phyloP scores from a whole-genome alignment of 2,797 vertebrate genomes.

The Phoeniculus purpureus region DNA sequence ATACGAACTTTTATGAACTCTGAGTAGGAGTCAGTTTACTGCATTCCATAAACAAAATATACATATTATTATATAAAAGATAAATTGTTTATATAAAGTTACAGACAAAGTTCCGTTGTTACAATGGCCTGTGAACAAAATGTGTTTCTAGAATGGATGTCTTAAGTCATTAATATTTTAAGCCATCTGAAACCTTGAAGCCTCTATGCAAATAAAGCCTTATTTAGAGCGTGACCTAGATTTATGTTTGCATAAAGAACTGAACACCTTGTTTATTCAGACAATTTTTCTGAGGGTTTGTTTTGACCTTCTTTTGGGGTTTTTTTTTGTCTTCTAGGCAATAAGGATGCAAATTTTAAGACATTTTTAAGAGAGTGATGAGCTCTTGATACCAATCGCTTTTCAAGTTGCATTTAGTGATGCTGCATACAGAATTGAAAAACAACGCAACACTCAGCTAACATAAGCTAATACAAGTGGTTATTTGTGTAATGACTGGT shows the following conservation, averaged over 20 bases:
- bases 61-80: not conserved
- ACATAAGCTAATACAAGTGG: not conserved
- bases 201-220: not conserved
- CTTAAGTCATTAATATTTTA: constrained; percentile 23
- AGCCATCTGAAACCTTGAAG: not conserved
- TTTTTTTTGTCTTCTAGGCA: not conserved
- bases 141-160: not conserved
- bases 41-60: not conserved
- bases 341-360: not conserved
- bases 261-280: not conserved
- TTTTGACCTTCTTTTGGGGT: not conserved
- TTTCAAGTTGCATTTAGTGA: not conserved
- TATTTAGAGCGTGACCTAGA: not conserved
- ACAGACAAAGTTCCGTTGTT: not conserved
- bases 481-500: not conserved
- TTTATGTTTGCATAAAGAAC: not conserved
- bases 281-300: not conserved
- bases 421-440: not conserved
- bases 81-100: not conserved
- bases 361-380: not conserved
- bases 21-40: not conserved
- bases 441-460: not conserved
- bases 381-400: not conserved
- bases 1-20: not conserved
- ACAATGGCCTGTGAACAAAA: not conserved